Base-by-base conservation (phyloP, 1,140 invertebrate genomes). In the Ooceraea biroi region DNA sequence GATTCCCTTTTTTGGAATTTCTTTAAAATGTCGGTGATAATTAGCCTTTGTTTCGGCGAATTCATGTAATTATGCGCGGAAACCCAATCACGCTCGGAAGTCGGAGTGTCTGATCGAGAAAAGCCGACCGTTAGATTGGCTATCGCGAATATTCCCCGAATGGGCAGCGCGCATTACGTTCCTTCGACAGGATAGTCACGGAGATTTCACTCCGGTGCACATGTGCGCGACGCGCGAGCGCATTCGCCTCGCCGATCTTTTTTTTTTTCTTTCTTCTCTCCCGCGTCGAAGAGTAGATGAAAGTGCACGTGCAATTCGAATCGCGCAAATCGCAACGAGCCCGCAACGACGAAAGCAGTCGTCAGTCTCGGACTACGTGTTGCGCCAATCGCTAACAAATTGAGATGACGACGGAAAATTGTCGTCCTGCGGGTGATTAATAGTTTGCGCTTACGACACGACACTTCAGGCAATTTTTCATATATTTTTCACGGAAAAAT, bases 181-280 rank as follows among this genome's bases (percentile, higher is more conserved):
- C 63, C 44, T 44, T 30, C 76, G 52, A 55, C 50, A 71, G 22
- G 63, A 69, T 78, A 68, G 63, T 69, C 25, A 30, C 50, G 66
- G 55, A 78, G 80, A 88, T 88, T 88, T 87, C 87, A 87, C 85
- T 85, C 22, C n/a, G 22, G 48, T 12, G 52, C 58, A 68, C 74
- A 68, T 82, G 65, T 71, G 83, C 83, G 82, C 83, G 83, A 85
- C 83, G 73, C 80, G 74, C 83, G 87, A 72, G 36, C n/a, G 17
- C 50, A 17, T 74, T 82, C 58, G 85, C 84, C 50, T 87, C 48
- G 41, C 12, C 36, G 68, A 44, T 52, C 17, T 76, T 58, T 63
- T 77, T 48, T 52, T 50, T 77, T 52, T 52, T 63, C 5, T 66
- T 30, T 14, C 44, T 19, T 52, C 52, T 46, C 55, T 36, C 14